A percentile compares a stretch with the other conserved stretches of the same genome.
Conservation (phyloP, 2,113 vertebrate genomes). For the Thryonomys swinderianus region DNA sequence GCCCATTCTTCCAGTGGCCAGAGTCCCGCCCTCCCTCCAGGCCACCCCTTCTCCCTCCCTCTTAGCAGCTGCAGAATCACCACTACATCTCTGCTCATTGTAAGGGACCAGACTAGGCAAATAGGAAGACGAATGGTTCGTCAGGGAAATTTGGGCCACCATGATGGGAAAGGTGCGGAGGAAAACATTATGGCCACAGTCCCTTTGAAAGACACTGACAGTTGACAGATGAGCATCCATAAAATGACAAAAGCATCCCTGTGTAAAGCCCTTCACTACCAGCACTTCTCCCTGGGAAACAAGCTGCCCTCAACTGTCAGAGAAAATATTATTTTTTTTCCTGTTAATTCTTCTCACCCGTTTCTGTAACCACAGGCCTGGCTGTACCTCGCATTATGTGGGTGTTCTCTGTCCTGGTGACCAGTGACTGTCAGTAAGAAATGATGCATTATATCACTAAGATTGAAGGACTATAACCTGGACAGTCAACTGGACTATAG, state of each 20-base stretch:
- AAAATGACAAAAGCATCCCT: slow-evolving; percentile 90
- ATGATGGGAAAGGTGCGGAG: slow-evolving; percentile 89
- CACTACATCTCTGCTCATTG: slow-evolving; percentile 84
- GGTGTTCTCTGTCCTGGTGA: not conserved
- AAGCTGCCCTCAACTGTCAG: slow-evolving; percentile 86
- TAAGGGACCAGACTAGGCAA: slow-evolving; percentile 87
- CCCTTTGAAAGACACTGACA: slow-evolving; percentile 92
- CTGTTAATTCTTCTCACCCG: slow-evolving; percentile 82
- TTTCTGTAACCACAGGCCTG: slow-evolving; percentile 78
- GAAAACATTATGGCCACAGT: slow-evolving; percentile 86
- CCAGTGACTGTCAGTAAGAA: not conserved
- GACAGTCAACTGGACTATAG: not conserved
- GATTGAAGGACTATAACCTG: not conserved
- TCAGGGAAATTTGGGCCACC: slow-evolving; percentile 88
- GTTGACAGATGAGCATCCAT: slow-evolving; percentile 92
- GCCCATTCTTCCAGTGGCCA: not conserved
- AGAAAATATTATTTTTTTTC: slow-evolving; percentile 87
- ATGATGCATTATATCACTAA: not conserved
- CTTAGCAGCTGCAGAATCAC: slow-evolving; percentile 83
- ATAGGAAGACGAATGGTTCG: slow-evolving; percentile 87
- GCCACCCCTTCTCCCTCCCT: not conserved
- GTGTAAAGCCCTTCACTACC: slow-evolving; percentile 84
- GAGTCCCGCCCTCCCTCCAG: not conserved
- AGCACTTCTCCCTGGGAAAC: slow-evolving; percentile 90
- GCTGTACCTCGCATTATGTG: not conserved